A percentile compares a stretch with the other conserved stretches of the same genome.
Conservation (phyloP, 53 echinoderm and acorn worm genomes). For the Arbacia lixula region DNA sequence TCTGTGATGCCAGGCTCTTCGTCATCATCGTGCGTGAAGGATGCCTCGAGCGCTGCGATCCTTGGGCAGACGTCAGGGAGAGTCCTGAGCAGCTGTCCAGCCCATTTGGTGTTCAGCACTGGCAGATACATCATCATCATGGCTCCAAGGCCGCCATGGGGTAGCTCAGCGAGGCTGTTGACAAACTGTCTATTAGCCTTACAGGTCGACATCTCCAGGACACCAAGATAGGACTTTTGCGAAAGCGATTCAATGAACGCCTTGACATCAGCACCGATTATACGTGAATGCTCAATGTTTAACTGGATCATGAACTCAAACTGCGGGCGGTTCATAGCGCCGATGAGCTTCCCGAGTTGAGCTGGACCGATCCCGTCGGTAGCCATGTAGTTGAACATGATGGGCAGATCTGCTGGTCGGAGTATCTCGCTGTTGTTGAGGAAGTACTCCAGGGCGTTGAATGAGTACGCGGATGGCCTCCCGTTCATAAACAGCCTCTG, state of each 20-base stretch:
- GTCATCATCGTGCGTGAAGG: constrained; percentile 4
- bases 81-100: constrained; percentile 14
- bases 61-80: constrained; percentile 37
- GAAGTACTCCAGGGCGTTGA: constrained; percentile 49
- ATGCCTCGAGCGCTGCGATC: constrained; percentile 23
- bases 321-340: constrained; percentile 20
- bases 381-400: constrained; percentile 2
- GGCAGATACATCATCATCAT: constrained; percentile 41
- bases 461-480: constrained; percentile 43
- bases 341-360: constrained; percentile 24
- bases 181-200: constrained; percentile 23
- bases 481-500: constrained; percentile 42
- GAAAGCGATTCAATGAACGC: constrained; percentile 28
- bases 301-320: constrained; percentile 38
- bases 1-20: not conserved
- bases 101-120: constrained; percentile 10
- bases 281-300: constrained; percentile 37
- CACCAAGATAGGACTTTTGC: constrained; percentile 16
- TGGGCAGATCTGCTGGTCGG: not conserved
- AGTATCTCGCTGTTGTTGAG: constrained; percentile 26
- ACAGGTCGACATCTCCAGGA: constrained; percentile 28
- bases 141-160: constrained; percentile 18
- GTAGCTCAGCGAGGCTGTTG: not conserved
- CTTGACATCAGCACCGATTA: constrained; percentile 27
- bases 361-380: constrained; percentile 26